Evolutionary conservation across 2,888 invertebrate genomes (phyloP).

Genomic region (Steinernema hermaphroditum): DNA sequence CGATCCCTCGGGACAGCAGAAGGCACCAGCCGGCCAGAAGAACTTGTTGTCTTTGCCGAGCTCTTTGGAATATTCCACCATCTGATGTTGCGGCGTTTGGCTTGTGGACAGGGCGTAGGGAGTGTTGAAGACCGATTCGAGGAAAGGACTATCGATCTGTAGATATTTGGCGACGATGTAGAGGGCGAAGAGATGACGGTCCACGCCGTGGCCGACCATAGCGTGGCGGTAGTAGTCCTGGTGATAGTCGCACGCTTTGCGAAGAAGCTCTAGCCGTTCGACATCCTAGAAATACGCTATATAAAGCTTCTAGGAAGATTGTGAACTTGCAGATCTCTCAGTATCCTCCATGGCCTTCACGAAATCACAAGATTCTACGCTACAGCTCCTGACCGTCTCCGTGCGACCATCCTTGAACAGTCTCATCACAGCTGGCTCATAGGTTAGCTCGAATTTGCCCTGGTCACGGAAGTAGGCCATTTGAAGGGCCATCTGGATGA

Average conservation of each 20-base stretch:
- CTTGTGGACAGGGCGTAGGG: conserved; percentile 92
- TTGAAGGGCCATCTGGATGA: conserved; percentile 91
- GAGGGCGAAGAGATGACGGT: conserved; percentile 93
- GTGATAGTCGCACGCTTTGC: conserved; percentile 72
- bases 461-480: conserved; percentile 87
- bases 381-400: conserved; percentile 93
- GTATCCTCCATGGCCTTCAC: conserved; percentile 84
- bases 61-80: conserved; percentile 46
- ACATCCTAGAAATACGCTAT: conserved; percentile 27
- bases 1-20: conserved; percentile 56
- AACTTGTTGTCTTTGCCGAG: conserved; percentile 51
- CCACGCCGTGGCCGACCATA: conserved; percentile 85
- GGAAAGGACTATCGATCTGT: conserved; percentile 74
- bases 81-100: conserved; percentile 65
- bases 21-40: conserved; percentile 62
- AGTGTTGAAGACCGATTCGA: conserved; percentile 85
- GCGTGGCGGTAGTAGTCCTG: conserved; percentile 90
- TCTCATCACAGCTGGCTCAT: conserved; percentile 97
- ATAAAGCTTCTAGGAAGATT: background rate
- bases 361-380: conserved; percentile 88
- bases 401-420: conserved; percentile 92
- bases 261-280: conserved; percentile 59
- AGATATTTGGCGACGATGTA: conserved; percentile 96
- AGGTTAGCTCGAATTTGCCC: conserved; percentile 88
- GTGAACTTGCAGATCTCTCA: conserved; percentile 72